These are phyloP conservation scores for Crematogaster levior DNA, from an alignment of 2,888 invertebrate species.

Conservation along the genomic window DNA sequence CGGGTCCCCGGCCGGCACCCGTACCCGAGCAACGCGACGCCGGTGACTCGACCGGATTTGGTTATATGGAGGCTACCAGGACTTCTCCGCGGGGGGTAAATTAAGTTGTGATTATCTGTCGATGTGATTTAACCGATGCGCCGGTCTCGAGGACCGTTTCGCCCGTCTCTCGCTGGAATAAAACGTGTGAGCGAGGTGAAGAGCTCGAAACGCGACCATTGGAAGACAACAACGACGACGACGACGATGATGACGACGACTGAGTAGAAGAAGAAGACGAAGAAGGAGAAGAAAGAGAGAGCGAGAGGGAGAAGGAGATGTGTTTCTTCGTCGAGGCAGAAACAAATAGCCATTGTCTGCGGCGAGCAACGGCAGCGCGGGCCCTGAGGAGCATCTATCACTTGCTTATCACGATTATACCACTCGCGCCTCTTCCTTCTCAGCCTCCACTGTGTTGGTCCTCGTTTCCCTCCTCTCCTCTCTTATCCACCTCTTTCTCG, in stretches of 20 bases:
- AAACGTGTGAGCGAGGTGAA: conserved; percentile 38
- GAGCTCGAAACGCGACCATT: conserved; percentile 34
- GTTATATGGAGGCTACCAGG: conserved; percentile 63
- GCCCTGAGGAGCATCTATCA: conserved; percentile 85
- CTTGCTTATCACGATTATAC: conserved; percentile 86
- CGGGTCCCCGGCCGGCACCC: not conserved
- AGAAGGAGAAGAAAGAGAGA: conserved; percentile 29
- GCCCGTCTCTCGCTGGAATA: conserved; percentile 20
- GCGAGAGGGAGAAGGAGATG: conserved; percentile 53
- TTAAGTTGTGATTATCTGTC: conserved; percentile 86
- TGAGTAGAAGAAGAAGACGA: conserved; percentile 39
- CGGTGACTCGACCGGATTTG: conserved; percentile 68
- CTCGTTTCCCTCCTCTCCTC: conserved; percentile 34
- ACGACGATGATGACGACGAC: conserved; percentile 30
- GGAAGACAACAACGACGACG: conserved; percentile 36
- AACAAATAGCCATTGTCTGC: conserved; percentile 85
- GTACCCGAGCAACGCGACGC: conserved; percentile 17
- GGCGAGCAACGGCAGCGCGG: conserved; percentile 80
- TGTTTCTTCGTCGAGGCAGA: conserved; percentile 79
- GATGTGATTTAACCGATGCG: conserved; percentile 83
- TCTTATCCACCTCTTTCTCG: conserved; percentile 23
- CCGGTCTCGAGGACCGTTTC: conserved; percentile 61
- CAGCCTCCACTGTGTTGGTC: conserved; percentile 61
- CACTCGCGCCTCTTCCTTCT: conserved; percentile 79
- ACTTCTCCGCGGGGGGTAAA: conserved; percentile 83